Evolutionary conservation across 2,888 invertebrate genomes (phyloP), one percentile per base, ranked within the genome.

Genomic region (Dryobotodes eremita): DNA sequence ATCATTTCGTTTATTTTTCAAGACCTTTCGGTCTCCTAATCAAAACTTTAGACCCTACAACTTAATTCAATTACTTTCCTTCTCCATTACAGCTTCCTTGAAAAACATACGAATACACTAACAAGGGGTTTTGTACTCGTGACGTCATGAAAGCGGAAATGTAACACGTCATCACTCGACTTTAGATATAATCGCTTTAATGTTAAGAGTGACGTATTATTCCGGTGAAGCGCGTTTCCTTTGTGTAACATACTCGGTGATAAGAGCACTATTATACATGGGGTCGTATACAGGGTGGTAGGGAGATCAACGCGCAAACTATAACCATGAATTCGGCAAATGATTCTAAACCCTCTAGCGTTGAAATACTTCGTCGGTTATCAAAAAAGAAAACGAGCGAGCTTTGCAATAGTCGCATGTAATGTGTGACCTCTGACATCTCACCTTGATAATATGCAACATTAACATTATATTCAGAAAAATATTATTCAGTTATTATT

Each of bases 151-250:
- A 50, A 53, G 31, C 17, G 57, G 46, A 57, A 65, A 55, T 69
- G 42, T 71, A 64, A 78, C 79, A 76, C 65, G 59, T 75, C 80
- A 66, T 61, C 69, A 68, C 68, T 71, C 72, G 75, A 76, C 84
- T 71, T 66, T 46, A 73, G 74, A 83, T 72, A 74, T 79, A 76
- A 85, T 76, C 86, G 23, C 61, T 76, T n/a, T 79, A 65, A 69
- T 68, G 64, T 50, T 50, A 55, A 13, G 61, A 64, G 74, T 77
- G 86, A 72, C 77, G 65, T 70, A 65, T 50, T 64, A 55, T 85
- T 65, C 61, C 75, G 61, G 71, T 15, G 48, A 15, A 26, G 36
- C 68, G 59, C 55, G 55, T 62, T 72, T 79, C 75, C 69, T 71
- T 79, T 69, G 82, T 68, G 53, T 36, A 36, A 59, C 15, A 55